A percentile compares a stretch with the other conserved stretches of the same genome.
These are phyloP conservation scores for Hypanus sabinus DNA, from an alignment of 2,113 vertebrate species.

Conservation along the genomic window DNA sequence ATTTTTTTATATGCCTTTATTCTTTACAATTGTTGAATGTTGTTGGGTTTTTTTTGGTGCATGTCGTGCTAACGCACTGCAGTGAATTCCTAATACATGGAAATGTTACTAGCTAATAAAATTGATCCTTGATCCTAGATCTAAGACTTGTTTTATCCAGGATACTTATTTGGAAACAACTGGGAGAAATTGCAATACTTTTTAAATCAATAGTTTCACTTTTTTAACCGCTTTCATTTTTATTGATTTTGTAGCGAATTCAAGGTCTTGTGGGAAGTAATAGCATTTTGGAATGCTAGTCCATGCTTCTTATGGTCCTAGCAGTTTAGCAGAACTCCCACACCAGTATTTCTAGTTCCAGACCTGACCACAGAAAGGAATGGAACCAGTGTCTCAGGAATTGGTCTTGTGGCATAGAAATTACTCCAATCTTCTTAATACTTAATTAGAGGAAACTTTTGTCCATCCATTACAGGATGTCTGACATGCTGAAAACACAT, in stretches of 20 bases:
- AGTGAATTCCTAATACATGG: neutral
- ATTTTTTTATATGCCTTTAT: no score
- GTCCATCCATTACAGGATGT: neutral
- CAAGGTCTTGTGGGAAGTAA: neutral
- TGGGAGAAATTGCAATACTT: neutral
- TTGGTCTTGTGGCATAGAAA: no score
- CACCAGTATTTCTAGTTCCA: neutral
- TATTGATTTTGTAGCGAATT: neutral
- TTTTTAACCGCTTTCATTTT: neutral
- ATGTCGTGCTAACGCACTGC: no score
- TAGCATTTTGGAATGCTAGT: neutral
- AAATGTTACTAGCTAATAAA: no score
- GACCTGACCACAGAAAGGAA: neutral
- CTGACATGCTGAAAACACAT: neutral
- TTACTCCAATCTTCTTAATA: no score
- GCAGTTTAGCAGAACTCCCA: neutral
- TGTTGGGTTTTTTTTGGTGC: no score
- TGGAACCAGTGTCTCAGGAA: no score
- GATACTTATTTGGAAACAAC: neutral
- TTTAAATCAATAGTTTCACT: neutral
- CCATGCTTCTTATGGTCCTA: neutral
- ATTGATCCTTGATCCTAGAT: no score
- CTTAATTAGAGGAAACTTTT: no score
- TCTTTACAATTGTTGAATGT: no score
- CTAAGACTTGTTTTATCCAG: no score